Base-by-base conservation (phyloP, 2,888 invertebrate species). In the Gymnocheta viridis region DNA sequence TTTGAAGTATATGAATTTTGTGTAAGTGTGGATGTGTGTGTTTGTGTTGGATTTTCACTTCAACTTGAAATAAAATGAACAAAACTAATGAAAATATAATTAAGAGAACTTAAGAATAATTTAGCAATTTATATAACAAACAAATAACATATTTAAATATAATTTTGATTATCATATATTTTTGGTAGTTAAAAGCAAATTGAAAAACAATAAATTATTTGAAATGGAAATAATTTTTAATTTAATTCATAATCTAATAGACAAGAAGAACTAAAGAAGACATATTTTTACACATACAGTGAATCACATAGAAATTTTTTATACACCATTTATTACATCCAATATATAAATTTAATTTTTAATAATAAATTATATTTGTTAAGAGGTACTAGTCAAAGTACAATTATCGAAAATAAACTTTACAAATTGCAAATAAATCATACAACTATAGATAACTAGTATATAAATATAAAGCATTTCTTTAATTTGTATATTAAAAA, bases 301-400 rank as follows among this genome's bases (percentile, higher is more conserved):
- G 90, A 90, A 90, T 90, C 89, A 90, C 90, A 90, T 89, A 89
- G 88, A 90, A 89, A 88, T 89, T 89, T 69, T 84, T 81, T 89
- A 83, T 88, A 90, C 90, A 90, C 86, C 90, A 90, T 88, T 87
- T 88, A 90, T 87, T 87, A 90, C 90, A 90, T 90, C 90, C 91
- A 90, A 90, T 90, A 90, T 88, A 87, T 80, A 79, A 85, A 77
- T 81, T 76, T 64, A 82, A 76, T 60, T 56, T 73, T 80, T 60
- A 70, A 60, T 74, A 69, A 69, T 80, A 73, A 77, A 83, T 64
- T 44, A 54, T 49, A 22, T 76, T 67, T 58, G 2, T 56, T 47
- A 47, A 58, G 35, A 6, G 44, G 22, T 38, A 10, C 35, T 17
- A 32, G 1, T 35, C 5, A 38, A 44, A 69, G 32, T 73, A 78